phyloP scores from a whole-genome alignment of 1,140 invertebrate species.

The Musca domestica region DNA sequence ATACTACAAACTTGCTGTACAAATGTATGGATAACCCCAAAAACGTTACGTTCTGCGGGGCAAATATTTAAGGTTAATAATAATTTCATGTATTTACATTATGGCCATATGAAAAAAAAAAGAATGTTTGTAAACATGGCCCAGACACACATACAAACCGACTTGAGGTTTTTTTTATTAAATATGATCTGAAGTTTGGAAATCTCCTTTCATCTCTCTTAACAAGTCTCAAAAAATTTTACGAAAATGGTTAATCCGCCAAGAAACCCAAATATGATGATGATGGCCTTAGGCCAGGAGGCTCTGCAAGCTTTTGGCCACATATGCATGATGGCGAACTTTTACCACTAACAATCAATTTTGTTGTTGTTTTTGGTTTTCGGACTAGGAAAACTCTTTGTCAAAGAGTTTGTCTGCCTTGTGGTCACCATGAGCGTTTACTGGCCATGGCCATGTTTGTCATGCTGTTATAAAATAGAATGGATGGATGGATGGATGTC shows the following conservation, averaged over 20 bases:
- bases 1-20: too few species aligned
- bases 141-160: too few species aligned
- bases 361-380: background rate
- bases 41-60: too few species aligned
- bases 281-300: background rate
- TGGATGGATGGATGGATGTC: too few species aligned
- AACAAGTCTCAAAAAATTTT: background rate
- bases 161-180: too few species aligned
- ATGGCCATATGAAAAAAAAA: too few species aligned
- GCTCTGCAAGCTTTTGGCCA: background rate
- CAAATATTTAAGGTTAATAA: too few species aligned
- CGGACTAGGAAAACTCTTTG: background rate
- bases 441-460: conserved; percentile 1
- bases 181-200: too few species aligned
- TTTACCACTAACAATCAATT: background rate
- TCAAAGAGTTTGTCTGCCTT: background rate
- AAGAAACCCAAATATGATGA: background rate
- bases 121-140: too few species aligned
- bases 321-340: background rate
- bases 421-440: background rate
- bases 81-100: too few species aligned
- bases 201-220: background rate
- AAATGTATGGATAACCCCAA: too few species aligned
- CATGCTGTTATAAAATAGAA: background rate
- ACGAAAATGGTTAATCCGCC: conserved; percentile 20